Base-by-base conservation (phyloP, 2,113 vertebrate species). In the Austrofundulus limnaeus region DNA sequence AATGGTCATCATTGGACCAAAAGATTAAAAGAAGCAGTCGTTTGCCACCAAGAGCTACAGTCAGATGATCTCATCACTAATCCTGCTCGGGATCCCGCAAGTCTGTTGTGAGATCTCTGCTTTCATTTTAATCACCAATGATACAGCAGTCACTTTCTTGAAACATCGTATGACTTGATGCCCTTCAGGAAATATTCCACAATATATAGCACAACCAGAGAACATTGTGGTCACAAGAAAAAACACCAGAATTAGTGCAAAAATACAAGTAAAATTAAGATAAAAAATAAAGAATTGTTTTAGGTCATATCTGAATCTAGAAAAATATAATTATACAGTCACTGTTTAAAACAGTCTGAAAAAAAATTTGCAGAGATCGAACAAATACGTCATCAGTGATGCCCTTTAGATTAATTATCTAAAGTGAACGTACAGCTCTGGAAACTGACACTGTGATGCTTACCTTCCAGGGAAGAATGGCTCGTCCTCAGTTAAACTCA, bases 401-500 rank as follows among this genome's bases (percentile, higher is more conserved):
- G 14, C 19, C 13, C 34, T 46, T 23, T 55, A 60, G 43, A 49
- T 13, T 59, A 43, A 50, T 60, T 23, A 56, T 54, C 43, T 39
- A 52, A 61, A 65, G 43, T 50, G 17, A 62, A 48, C 47, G 8
- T 19, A 47, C 50, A 58, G 2, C 25, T 24, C 41, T 60, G 45
- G 8, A 70, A 52, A 58, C 25, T 37, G 11, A 65, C 13, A n/a
- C 16, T 39, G 37, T 39, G 56, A 49, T 54, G 24, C 89, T 87
- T 88, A 89, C 88, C 87, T 89, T 91, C 77, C 75, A 77, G 75
- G 81, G 75, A 82, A 66, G 73, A 42, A 61, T 72, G 60, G 34
- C 23, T 68, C 68, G 70, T 84, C 77, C 80, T 88, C 83, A 85
- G 25, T 63, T 78, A 88, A 78, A 87, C 83, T 87, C 88, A 90